phyloP scores from a whole-genome alignment of 2,797 vertebrate species.

The Microctenopoma stevenorrisi region DNA sequence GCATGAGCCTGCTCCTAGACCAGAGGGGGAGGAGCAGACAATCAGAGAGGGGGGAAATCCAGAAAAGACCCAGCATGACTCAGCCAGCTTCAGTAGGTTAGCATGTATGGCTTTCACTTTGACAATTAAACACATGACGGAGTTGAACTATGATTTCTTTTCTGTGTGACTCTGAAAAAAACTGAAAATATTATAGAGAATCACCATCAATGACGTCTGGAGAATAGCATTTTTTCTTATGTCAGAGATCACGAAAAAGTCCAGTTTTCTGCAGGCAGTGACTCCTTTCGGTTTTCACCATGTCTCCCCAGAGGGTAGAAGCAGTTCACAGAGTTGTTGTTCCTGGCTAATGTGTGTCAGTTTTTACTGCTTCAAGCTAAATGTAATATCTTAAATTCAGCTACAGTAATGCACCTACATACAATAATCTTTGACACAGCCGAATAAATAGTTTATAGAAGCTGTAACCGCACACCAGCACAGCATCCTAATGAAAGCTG shows the following conservation, averaged over 20 bases:
- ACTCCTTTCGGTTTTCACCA: conserved; percentile 21
- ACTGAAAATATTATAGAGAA: conserved; percentile 17
- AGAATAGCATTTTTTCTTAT: background rate
- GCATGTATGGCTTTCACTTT: conserved; percentile 53
- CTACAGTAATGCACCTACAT: conserved; percentile 1
- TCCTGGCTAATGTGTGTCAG: background rate
- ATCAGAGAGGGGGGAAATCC: conserved; percentile 76
- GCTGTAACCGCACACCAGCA: conserved; percentile 42
- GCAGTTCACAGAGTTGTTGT: conserved; percentile 3
- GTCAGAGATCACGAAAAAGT: conserved; percentile 27
- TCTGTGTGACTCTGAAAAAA: background rate
- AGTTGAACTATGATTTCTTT: conserved; percentile 17
- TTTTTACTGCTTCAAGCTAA: conserved; percentile 1
- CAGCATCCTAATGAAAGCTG: conserved; percentile 55
- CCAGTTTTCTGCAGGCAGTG: conserved; percentile 9
- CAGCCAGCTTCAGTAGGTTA: conserved; percentile 66
- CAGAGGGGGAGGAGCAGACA: conserved; percentile 78
- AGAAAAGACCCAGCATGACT: conserved; percentile 75
- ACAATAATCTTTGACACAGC: conserved; percentile 15
- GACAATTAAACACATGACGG: conserved; percentile 25
- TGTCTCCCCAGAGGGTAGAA: conserved; percentile 14
- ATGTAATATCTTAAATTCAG: conserved; percentile 7
- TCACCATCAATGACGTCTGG: too few species aligned
- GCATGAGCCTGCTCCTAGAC: conserved; percentile 69
- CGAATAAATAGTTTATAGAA: conserved; percentile 41